Evolutionary conservation across 1,140 invertebrate species (phyloP), one percentile per base, ranked within the genome.

Genomic region (Aleiodes sp.): DNA sequence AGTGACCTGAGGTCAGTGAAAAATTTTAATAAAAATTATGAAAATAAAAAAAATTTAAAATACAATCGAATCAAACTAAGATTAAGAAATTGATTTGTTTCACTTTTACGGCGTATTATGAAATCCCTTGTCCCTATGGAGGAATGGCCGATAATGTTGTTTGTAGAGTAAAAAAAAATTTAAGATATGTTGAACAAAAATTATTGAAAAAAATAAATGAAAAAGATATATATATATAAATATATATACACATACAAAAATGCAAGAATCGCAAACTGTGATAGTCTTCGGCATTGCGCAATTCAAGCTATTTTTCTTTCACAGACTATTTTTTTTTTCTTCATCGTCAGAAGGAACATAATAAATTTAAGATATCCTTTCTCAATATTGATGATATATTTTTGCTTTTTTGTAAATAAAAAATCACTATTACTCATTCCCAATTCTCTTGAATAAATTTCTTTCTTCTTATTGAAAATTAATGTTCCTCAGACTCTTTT

Each of bases 251-350:
- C n/a, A n/a, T n/a, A n/a, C n/a, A n/a, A 52, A 52, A 59, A 72
- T 52, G 71, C 73, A 74, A 75, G 69, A 73, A 76, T 75, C 70
- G 75, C 66, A 65, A 78, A 78, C 77, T 79, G 76, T 79, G 77
- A 79, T 79, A 79, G 75, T 78, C 75, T 78, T 72, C 76, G 76
- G 70, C 73, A 72, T 76, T 77, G 73, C 71, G 62, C 57, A 16
- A 52, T 52, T 52, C 41, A 8, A 52, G 21, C 8, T 35, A 35
- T 35, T 6, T 35, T n/a, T n/a, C n/a, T n/a, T n/a, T n/a, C n/a
- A n/a, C n/a, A n/a, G n/a, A n/a, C n/a, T n/a, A n/a, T n/a, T n/a
- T n/a, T n/a, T n/a, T n/a, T n/a, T n/a, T n/a, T n/a, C n/a, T n/a
- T n/a, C n/a, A n/a, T n/a, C n/a, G n/a, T n/a, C n/a, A n/a, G n/a